phyloP scores from a whole-genome alignment of 2,113 vertebrate genomes.

The Notothenia coriiceps region DNA sequence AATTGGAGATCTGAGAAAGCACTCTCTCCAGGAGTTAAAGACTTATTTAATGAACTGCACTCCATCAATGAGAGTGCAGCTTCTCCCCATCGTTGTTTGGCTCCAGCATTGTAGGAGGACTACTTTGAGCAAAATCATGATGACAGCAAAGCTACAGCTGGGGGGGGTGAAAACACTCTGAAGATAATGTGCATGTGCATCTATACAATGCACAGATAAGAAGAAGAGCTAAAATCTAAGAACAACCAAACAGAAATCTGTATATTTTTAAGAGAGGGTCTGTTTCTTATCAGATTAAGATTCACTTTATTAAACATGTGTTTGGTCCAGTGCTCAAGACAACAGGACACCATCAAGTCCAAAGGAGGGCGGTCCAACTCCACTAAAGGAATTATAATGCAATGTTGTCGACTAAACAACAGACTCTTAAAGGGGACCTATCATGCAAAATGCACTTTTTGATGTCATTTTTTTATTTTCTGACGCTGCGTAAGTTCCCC shows the following conservation, averaged over 20 bases:
- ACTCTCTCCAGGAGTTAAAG: not conserved
- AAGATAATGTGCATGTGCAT: constrained; percentile 21
- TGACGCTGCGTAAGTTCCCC: too few relatives aligned
- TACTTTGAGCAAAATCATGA: constrained; percentile 34
- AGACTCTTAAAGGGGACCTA: too few relatives aligned
- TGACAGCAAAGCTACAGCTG: constrained; percentile 44
- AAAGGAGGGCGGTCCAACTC: too few relatives aligned
- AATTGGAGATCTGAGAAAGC: not conserved
- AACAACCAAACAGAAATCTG: not conserved
- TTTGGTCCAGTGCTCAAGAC: too few relatives aligned
- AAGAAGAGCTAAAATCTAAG: not conserved
- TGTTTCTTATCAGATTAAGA: not conserved
- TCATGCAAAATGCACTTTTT: too few relatives aligned
- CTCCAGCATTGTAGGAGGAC: not conserved
- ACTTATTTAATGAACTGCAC: not conserved
- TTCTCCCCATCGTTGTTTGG: constrained; percentile 4
- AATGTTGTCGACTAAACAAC: too few relatives aligned
- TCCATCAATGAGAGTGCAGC: too few relatives aligned
- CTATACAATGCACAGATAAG: constrained; percentile 10
- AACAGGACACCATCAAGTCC: too few relatives aligned
- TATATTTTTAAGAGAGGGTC: not conserved
- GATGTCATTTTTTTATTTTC: too few relatives aligned
- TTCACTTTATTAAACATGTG: too few relatives aligned
- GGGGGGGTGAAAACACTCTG: constrained; percentile 10
- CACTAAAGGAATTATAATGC: too few relatives aligned